Evolutionary conservation across 1,140 invertebrate species (phyloP), one percentile per base, ranked within the genome.

Genomic region (Tetranychus urticae): DNA sequence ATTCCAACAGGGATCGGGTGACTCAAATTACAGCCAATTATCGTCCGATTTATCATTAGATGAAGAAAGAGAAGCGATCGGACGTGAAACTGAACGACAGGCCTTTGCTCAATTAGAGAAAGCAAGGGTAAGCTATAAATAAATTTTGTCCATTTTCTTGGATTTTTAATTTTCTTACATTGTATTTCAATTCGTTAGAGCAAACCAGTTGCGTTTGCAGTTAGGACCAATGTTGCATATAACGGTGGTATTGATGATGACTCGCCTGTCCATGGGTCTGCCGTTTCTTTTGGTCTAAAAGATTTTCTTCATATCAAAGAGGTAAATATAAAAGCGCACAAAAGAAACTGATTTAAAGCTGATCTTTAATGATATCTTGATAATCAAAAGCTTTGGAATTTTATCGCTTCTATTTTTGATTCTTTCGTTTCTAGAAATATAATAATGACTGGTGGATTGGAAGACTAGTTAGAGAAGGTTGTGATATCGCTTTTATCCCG

Each of bases 361-460:
- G 23, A 23, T 23, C 23, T 23, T 23, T 23, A 23, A 23, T 23
- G 23, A 23, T 23, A 23, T 23, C 23, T 23, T 23, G 23, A 23
- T 23, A 23, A 23, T 23, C 23, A 23, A 23, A 23, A 23, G 23
- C 23, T 23, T 23, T 23, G 23, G 23, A 23, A 23, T 23, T 23
- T 23, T 23, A 23, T 23, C 23, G 23, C 23, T 23, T 23, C 5
- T 42, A 42, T 42, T 42, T 6, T 42, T 42, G 39, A 6, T 42
- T 42, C 39, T 42, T 42, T 42, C 2, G 12, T 56, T n/a, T 3
- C 34, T 33, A 97, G 81, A 99, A 99, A 78, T 98, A 97, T 77
- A 94, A 98, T 79, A 97, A 98, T 83, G 93, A 97, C 78, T 99
- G 94, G 94, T 99, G 94, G 94, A 97, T 99, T 73, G 94, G 94